Conservation (phyloP, 2,888 invertebrate species). For the Mesodorylaimus sp. region DNA sequence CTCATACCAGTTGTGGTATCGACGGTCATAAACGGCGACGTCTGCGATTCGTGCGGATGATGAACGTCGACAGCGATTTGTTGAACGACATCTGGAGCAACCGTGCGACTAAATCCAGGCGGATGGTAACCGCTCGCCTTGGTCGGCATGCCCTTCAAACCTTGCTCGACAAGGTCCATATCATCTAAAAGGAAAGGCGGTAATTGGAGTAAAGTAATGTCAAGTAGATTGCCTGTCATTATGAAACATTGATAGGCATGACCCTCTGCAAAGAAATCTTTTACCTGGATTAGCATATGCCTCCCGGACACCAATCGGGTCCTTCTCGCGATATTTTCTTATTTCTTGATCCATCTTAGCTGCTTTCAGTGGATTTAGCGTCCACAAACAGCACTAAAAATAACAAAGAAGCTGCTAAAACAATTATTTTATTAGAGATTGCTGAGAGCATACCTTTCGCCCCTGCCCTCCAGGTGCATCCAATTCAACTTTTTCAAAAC, state of each 20-base stretch:
- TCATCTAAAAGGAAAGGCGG: constrained; percentile 13
- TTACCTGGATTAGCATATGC: constrained; percentile 80
- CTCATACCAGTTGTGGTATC: too few species aligned
- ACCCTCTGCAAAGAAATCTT: constrained; percentile 5
- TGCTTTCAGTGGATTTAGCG: constrained; percentile 81
- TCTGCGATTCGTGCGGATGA: too few species aligned
- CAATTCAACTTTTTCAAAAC: constrained; percentile 92
- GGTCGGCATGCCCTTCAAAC: constrained; percentile 19
- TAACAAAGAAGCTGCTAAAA: background rate
- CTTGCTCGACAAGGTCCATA: constrained; percentile 17
- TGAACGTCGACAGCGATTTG: too few species aligned
- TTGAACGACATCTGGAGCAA: too few species aligned
- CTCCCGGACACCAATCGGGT: constrained; percentile 70
- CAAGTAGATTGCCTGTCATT: background rate
- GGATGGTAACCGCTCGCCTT: too few species aligned
- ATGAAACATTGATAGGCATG: background rate
- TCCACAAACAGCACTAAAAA: constrained; percentile 56
- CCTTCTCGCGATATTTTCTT: constrained; percentile 87
- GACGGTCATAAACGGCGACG: too few species aligned
- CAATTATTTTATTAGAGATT: background rate
- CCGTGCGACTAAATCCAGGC: too few species aligned
- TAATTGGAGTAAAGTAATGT: background rate
- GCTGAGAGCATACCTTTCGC: constrained; percentile 40
- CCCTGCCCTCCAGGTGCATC: constrained; percentile 45
- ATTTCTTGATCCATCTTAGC: constrained; percentile 96